Evolutionary conservation across 1,140 invertebrate species (phyloP), one percentile per base, ranked within the genome.

Genomic region (Microvelia longipes): DNA sequence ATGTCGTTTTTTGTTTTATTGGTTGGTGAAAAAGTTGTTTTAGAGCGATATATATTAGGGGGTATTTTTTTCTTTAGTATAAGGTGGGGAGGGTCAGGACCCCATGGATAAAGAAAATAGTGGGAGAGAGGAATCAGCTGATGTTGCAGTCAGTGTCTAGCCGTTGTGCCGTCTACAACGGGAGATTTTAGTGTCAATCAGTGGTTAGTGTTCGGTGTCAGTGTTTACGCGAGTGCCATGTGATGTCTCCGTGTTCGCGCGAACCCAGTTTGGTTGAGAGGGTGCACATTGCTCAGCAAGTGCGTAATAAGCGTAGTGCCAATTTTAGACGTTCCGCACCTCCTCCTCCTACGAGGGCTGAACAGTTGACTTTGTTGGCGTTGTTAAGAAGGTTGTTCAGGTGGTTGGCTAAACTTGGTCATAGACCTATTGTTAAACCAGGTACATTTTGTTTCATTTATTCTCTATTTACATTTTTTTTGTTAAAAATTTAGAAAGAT

Each of bases 371-470:
- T 61, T n/a, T 61, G 19, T 27, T 29, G 30, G 68, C 68, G 1
- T 25, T 69, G 2, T 14, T 67, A 5, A 61, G 68, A 24, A 2
- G 68, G 60, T 28, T 69, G 26, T 27, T 69, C 68, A n/a, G 68
- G 35, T 69, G 68, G 68, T 27, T 69, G n/a, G 60, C 60, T 11
- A 69, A 69, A 28, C 24, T 69, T 1, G 68, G 68, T 5, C 68
- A 69, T 11, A n/a, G 68, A 15, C 26, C 30, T 27, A 69, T 69
- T n/a, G 35, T 15, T 1, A 69, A 69, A 27, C 68, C 68, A 61
- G 68, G 68, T 67, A 24, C 11, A 5, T 25, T 65, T 24, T 19
- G 19, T 19, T 11, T 11, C 35, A 60, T 60, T 60, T 11, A n/a
- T n/a, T n/a, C n/a, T n/a, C n/a, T n/a, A n/a, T n/a, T n/a, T n/a